phyloP scores from a whole-genome alignment of 1,140 invertebrate species.

The Orchestia grillus region DNA sequence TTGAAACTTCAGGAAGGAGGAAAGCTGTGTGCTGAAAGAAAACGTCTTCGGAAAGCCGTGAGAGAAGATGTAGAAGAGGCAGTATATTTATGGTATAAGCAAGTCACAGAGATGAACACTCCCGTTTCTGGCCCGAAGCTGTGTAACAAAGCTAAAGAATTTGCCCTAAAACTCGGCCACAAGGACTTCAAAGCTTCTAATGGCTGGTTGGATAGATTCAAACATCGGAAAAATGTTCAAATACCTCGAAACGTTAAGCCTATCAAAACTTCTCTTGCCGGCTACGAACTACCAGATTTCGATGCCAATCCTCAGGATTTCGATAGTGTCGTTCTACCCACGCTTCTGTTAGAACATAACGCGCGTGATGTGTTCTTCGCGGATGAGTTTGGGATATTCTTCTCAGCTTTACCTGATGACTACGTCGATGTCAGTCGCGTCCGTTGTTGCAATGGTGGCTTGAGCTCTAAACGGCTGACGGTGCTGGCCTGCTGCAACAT shows the following conservation, averaged over 20 bases:
- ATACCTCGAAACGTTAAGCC: constrained; percentile 65
- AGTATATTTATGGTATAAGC: constrained; percentile 67
- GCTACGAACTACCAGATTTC: constrained; percentile 58
- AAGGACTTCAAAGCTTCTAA: constrained; percentile 68
- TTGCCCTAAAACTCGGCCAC: constrained; percentile 67
- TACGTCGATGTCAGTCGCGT: constrained; percentile 57
- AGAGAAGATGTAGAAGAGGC: constrained; percentile 68
- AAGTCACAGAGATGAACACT: constrained; percentile 63
- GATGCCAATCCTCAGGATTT: constrained; percentile 64
- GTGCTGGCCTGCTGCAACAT: constrained; percentile 70
- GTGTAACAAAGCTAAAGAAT: constrained; percentile 68
- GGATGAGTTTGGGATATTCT: constrained; percentile 67
- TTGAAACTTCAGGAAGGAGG: constrained; percentile 65
- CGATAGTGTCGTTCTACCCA: constrained; percentile 62
- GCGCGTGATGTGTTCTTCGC: constrained; percentile 68
- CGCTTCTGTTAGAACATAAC: constrained; percentile 63
- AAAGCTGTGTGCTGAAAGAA: constrained; percentile 66
- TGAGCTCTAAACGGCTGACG: constrained; percentile 70
- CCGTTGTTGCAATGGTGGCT: constrained; percentile 68
- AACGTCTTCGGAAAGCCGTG: constrained; percentile 64
- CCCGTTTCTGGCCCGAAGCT: constrained; percentile 67
- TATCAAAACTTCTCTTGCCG: constrained; percentile 48
- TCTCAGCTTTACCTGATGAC: constrained; percentile 64
- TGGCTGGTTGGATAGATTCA: constrained; percentile 68
- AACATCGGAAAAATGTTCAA: constrained; percentile 66